Percentiles rank a stretch among this genome's conserved stretches.
These are phyloP conservation scores for Apamea monoglypha DNA, from an alignment of 2,888 invertebrate genomes.

Conservation along the genomic window DNA sequence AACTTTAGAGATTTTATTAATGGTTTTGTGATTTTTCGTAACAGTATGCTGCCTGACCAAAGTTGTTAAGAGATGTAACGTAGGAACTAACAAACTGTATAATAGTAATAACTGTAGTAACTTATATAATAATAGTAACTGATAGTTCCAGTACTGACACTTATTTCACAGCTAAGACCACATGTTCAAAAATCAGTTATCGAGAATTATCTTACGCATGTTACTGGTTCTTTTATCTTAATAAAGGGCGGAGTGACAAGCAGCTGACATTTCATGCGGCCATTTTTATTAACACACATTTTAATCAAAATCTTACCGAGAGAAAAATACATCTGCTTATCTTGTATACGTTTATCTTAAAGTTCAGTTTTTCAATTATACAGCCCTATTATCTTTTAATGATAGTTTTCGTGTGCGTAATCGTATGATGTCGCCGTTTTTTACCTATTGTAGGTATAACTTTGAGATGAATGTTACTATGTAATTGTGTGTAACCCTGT, in stretches of 20 bases:
- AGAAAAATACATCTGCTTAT: conserved; percentile 27
- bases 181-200: neutral
- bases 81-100: neutral
- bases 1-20: neutral
- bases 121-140: too few relatives aligned
- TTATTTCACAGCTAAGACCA: neutral
- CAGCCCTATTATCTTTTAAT: conserved; percentile 44
- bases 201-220: conserved; percentile 4
- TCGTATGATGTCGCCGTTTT: conserved; percentile 41
- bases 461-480: conserved; percentile 32
- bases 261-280: conserved; percentile 25
- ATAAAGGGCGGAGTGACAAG: conserved; percentile 8
- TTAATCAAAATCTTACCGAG: conserved; percentile 29
- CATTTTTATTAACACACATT: conserved; percentile 18
- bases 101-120: too few relatives aligned
- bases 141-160: neutral
- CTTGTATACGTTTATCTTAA: conserved; percentile 25
- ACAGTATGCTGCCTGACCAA: neutral
- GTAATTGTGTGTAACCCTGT: conserved; percentile 39
- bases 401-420: conserved; percentile 56
- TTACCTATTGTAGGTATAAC: conserved; percentile 32
- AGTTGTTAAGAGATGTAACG: neutral
- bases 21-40: neutral
- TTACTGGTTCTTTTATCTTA: neutral
- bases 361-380: conserved; percentile 53